Conservation (phyloP, 2,888 invertebrate genomes). For the Pristionchus fissidentatus region DNA sequence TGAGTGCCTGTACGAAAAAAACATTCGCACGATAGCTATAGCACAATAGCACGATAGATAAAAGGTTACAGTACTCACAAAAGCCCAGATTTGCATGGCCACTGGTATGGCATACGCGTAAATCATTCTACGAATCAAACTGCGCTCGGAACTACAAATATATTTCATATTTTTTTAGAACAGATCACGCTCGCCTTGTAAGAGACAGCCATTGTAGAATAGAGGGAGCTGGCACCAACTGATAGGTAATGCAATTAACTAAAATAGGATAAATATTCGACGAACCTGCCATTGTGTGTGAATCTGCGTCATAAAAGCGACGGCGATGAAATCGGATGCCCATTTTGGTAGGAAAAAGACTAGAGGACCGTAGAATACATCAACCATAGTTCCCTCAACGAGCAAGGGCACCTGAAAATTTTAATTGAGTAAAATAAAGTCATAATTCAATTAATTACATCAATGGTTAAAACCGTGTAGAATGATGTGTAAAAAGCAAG, state of each 20-base stretch:
- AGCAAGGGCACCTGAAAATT: background rate
- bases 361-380: background rate
- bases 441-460: background rate
- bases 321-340: background rate
- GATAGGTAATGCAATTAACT: background rate
- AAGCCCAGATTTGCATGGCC: background rate
- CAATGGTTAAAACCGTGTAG: background rate
- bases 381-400: background rate
- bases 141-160: background rate
- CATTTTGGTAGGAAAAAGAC: background rate
- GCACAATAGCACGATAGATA: too few relatives aligned
- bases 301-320: background rate
- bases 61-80: background rate
- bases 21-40: background rate
- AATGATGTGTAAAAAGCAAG: background rate
- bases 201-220: background rate
- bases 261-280: background rate
- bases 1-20: background rate
- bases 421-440: background rate
- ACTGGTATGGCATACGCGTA: background rate
- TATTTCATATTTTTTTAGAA: background rate
- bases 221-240: background rate
- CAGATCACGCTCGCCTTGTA: background rate
- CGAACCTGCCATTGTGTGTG: constrained; percentile 2
- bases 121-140: background rate